A percentile compares a stretch with the other conserved stretches of the same genome.
Conservation (phyloP, 1,140 invertebrate genomes). For the Wiebesia pumilae region DNA sequence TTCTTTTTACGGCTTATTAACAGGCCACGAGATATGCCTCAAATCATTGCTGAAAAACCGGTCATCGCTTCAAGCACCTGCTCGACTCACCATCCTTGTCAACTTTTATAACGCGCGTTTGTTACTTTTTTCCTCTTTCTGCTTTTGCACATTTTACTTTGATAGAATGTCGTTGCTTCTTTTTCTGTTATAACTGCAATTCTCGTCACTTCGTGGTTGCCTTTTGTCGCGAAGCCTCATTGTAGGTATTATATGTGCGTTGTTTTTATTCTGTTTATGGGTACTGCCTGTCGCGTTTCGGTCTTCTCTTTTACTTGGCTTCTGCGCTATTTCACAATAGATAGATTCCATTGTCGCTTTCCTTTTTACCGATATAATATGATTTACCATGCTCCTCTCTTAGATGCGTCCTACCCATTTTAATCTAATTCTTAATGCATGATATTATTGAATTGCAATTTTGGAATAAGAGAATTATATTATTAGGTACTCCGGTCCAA, state of each 20-base stretch:
- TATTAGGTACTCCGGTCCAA: too few relatives aligned
- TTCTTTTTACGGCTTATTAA: conserved; percentile 69
- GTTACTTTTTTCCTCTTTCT: neutral
- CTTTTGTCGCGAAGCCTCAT: neutral
- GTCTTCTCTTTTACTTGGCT: neutral
- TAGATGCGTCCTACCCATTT: too few relatives aligned
- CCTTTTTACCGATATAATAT: too few relatives aligned
- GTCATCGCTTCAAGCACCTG: conserved; percentile 56
- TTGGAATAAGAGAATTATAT: too few relatives aligned
- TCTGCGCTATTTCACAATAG: neutral
- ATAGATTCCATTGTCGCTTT: too few relatives aligned
- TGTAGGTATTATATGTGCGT: neutral
- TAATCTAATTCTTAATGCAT: too few relatives aligned
- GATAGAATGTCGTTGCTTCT: neutral
- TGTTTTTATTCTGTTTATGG: neutral
- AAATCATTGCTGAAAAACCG: conserved; percentile 50
- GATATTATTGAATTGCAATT: too few relatives aligned
- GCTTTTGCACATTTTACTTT: neutral
- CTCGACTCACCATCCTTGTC: conserved; percentile 44
- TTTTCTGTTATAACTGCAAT: neutral
- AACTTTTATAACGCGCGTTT: conserved; percentile 7
- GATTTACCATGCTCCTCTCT: too few relatives aligned
- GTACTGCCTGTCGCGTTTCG: neutral
- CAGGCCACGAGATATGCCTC: conserved; percentile 55
- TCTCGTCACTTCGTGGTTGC: neutral